A percentile compares a stretch with the other conserved stretches of the same genome.
Evolutionary conservation across 1,140 invertebrate genomes (phyloP).

Genomic region (Apolygus lucorum): DNA sequence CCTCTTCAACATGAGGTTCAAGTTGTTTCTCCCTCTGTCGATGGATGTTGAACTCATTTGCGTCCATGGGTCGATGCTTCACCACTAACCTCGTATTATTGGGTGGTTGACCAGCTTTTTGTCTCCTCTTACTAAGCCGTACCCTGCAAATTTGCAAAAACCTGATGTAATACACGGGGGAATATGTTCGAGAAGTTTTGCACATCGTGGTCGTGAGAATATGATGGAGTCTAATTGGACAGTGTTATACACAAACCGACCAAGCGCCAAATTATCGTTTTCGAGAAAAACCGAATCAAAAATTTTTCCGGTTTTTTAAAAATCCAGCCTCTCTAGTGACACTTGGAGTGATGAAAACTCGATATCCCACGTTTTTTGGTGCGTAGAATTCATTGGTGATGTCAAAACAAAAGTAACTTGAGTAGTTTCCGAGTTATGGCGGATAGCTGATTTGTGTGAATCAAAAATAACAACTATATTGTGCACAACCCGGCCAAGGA

Average conservation of each 20-base stretch:
- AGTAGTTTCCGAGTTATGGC: too few relatives aligned
- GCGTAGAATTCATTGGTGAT: too few relatives aligned
- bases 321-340: not conserved
- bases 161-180: too few relatives aligned
- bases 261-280: too few relatives aligned
- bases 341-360: too few relatives aligned
- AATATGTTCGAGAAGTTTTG: constrained; percentile 5
- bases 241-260: too few relatives aligned
- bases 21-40: constrained; percentile 75
- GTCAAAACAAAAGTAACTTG: too few relatives aligned
- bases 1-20: constrained; percentile 69
- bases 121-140: constrained; percentile 78
- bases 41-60: constrained; percentile 77
- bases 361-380: too few relatives aligned
- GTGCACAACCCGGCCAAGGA: too few relatives aligned
- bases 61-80: constrained; percentile 79
- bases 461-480: too few relatives aligned
- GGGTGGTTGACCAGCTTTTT: constrained; percentile 57
- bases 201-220: not conserved
- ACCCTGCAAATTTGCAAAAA: constrained; percentile 61
- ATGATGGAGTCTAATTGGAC: not conserved
- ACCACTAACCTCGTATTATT: constrained; percentile 81
- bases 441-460: too few relatives aligned
- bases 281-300: not conserved
- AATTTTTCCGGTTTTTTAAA: not conserved